A percentile compares a stretch with the other conserved stretches of the same genome.
Evolutionary conservation across 2,888 invertebrate genomes (phyloP).

Genomic region (Smittia sp.): DNA sequence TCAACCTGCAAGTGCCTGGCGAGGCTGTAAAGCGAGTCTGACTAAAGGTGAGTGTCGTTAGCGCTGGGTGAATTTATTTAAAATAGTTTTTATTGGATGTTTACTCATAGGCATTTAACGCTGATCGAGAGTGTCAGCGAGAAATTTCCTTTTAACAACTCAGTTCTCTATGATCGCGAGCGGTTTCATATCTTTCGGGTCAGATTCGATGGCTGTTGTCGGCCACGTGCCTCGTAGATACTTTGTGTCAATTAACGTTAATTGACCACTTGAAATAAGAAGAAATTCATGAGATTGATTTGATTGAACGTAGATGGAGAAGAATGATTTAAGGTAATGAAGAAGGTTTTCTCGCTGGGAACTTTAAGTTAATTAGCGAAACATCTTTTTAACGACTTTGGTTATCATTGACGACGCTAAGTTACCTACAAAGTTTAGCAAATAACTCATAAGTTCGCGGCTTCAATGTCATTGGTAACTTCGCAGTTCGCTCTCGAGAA

Average conservation of each 20-base stretch:
- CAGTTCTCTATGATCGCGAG: not conserved
- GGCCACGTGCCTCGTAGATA: not conserved
- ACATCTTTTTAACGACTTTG: too few species aligned
- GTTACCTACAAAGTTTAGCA: too few species aligned
- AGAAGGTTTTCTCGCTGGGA: too few species aligned
- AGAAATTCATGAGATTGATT: not conserved
- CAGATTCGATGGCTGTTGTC: not conserved
- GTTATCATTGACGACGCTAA: too few species aligned
- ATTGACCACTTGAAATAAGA: not conserved
- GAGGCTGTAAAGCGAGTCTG: not conserved
- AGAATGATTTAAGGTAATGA: not conserved
- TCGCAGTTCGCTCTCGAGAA: too few species aligned
- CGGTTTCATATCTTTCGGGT: not conserved
- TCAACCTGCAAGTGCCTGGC: not conserved
- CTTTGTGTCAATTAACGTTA: conserved; percentile 12
- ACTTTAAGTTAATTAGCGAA: too few species aligned
- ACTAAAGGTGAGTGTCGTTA: not conserved
- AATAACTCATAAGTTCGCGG: too few species aligned
- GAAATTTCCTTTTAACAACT: not conserved
- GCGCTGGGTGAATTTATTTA: not conserved
- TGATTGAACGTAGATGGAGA: not conserved
- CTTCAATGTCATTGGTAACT: too few species aligned
- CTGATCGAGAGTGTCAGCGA: conserved; percentile 21
- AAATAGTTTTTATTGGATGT: conserved; percentile 1
- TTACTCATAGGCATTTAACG: not conserved